Evolutionary conservation across 2,888 invertebrate genomes (phyloP).

Genomic region (Scrobipalpa atriplicella): DNA sequence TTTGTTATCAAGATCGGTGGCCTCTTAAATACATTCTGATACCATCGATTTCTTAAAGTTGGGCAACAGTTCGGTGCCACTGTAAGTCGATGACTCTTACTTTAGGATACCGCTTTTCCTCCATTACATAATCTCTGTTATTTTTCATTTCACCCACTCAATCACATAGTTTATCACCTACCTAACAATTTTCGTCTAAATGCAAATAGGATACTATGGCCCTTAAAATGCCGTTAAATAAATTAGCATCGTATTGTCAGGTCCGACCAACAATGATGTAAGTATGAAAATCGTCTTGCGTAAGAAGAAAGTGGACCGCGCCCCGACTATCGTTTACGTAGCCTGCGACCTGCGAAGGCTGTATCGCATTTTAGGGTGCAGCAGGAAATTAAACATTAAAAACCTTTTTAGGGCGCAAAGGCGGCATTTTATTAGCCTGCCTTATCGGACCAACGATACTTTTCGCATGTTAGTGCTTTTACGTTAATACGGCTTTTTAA

Average conservation of each 20-base stretch:
- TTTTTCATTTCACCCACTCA: neutral
- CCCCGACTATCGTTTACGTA: constrained; percentile 13
- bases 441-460: neutral
- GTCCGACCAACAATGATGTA: constrained; percentile 23
- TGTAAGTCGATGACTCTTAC: neutral
- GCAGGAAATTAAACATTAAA: constrained; percentile 24
- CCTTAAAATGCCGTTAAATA: constrained; percentile 37
- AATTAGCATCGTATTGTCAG: constrained; percentile 40
- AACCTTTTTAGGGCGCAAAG: constrained; percentile 18
- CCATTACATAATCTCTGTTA: constrained; percentile 1
- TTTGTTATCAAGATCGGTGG: neutral
- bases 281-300: constrained; percentile 44
- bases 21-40: neutral
- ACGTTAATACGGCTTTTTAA: neutral
- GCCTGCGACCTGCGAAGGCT: neutral
- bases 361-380: constrained; percentile 11
- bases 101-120: neutral
- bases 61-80: neutral
- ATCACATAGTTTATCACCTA: neutral
- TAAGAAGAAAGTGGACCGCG: constrained; percentile 38
- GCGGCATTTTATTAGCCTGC: neutral
- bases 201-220: constrained; percentile 22
- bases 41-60: neutral
- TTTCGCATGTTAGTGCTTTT: constrained; percentile 7
- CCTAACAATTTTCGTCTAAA: neutral